Conservation (phyloP, 2,113 vertebrate species). For the Pitta sordida region DNA sequence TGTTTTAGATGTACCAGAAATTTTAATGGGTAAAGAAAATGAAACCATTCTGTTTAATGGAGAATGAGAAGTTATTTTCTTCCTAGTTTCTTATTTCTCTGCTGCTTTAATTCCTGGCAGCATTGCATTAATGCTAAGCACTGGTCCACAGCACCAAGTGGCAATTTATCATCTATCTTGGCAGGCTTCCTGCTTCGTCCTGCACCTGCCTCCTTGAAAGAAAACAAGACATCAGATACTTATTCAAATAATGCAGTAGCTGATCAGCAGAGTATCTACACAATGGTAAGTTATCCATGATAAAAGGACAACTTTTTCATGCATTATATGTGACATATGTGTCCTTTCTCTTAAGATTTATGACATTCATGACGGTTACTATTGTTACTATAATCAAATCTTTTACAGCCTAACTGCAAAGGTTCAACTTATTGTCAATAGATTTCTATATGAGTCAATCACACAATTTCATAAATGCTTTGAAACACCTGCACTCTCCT, state of each 20-base stretch:
- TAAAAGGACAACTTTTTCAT: slow-evolving; percentile 77
- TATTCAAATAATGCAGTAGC: slow-evolving; percentile 81
- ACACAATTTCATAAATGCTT: slow-evolving; percentile 73
- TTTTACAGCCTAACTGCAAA: slow-evolving; percentile 67
- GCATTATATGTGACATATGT: slow-evolving; percentile 71
- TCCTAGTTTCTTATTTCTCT: slow-evolving; percentile 57
- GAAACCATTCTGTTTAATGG: slow-evolving; percentile 7
- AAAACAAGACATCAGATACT: slow-evolving; percentile 80
- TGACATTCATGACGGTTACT: slow-evolving; percentile 70
- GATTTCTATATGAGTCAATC: slow-evolving; percentile 68
- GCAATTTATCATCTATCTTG: slow-evolving; percentile 82
- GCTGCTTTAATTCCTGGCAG: slow-evolving; percentile 62
- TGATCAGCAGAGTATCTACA: slow-evolving; percentile 75
- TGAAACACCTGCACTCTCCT: slow-evolving; percentile 71
- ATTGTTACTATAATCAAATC: slow-evolving; percentile 78
- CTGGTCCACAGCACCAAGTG: slow-evolving; percentile 63
- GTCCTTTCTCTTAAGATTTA: slow-evolving; percentile 80
- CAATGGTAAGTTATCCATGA: slow-evolving; percentile 80
- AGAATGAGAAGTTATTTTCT: slow-evolving; percentile 47
- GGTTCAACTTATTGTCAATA: slow-evolving; percentile 73
- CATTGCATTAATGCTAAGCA: slow-evolving; percentile 43
- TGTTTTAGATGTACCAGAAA: background rate
- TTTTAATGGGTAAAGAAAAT: background rate
- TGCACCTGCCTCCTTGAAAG: slow-evolving; percentile 83
- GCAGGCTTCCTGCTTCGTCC: slow-evolving; percentile 82